Evolutionary conservation across 2,888 invertebrate species (phyloP), one percentile per base, ranked within the genome.

Genomic region (Lepidochrysops patricia): DNA sequence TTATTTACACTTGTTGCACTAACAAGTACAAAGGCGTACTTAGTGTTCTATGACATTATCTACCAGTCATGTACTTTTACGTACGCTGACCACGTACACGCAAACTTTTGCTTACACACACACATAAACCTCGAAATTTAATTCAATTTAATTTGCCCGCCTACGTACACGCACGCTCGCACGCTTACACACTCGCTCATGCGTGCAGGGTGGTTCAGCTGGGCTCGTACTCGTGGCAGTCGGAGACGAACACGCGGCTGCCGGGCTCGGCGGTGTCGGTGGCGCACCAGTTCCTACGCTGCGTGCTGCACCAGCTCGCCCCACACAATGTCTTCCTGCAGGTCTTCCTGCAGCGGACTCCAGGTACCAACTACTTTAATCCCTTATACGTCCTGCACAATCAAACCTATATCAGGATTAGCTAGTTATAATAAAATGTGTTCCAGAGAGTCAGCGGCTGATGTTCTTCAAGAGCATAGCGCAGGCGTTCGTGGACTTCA

Each of bases 311-410:
- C 77, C 98, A 99, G 84, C 90, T 99, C 60, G 97, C 98, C 0
- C 98, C 98, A 0, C 98, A 99, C 82, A 98, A 98, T 66, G 96
- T 99, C 63, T 99, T 99, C 80, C 91, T 96, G 66, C 98, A 99
- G 88, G 93, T 99, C 77, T 98, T 99, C 80, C 94, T 97, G 81
- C 96, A 96, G 12, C 93, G 95, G 73, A 94, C 96, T 62, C 95
- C 95, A 67, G 95, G 97, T 96, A 80, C 72, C 49, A 26, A 3
- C 3, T 27, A 12, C n/a, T 13, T 13, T 48, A n/a, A n/a, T n/a
- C n/a, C n/a, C n/a, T n/a, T n/a, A n/a, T n/a, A n/a, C n/a, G n/a
- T n/a, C n/a, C n/a, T n/a, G n/a, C n/a, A n/a, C n/a, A n/a, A n/a
- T n/a, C n/a, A n/a, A n/a, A n/a, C n/a, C n/a, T n/a, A n/a, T n/a